Conservation (phyloP, 2,113 vertebrate genomes). For the Gymnarchus niloticus region DNA sequence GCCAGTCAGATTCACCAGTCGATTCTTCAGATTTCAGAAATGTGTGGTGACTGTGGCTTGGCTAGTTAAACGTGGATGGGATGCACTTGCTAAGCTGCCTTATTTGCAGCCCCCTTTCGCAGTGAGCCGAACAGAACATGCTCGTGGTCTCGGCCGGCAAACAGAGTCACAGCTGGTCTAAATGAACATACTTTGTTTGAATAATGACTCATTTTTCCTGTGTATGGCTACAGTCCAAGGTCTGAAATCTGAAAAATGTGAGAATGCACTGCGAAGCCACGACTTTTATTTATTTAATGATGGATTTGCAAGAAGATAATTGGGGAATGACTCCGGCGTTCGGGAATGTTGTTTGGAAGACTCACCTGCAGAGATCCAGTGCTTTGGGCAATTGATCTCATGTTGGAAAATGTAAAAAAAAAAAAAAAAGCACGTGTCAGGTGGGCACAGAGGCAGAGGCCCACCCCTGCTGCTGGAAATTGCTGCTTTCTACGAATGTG, state of each 20-base stretch:
- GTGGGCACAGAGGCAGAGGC: background rate
- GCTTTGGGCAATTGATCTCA: background rate
- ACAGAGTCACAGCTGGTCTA: background rate
- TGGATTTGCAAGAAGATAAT: background rate
- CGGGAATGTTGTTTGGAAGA: background rate
- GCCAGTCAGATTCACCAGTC: background rate
- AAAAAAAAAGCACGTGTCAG: background rate
- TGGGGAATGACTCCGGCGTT: background rate
- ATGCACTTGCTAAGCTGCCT: background rate
- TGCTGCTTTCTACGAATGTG: slow-evolving; percentile 35
- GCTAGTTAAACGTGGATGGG: background rate
- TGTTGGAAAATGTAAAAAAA: slow-evolving; percentile 7
- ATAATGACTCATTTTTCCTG: background rate
- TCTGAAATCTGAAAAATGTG: background rate
- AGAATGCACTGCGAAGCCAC: background rate
- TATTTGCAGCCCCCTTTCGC: background rate
- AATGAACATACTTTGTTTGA: background rate
- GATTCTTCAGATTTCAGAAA: background rate
- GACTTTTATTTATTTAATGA: no score
- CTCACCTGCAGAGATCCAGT: slow-evolving; percentile 7
- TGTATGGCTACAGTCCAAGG: background rate
- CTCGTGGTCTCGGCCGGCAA: background rate
- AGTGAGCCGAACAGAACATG: background rate
- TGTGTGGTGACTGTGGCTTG: background rate
- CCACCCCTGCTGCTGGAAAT: slow-evolving; percentile 14